Base-by-base conservation (phyloP, 2,888 invertebrate genomes). In the Podabrus alpinus region DNA sequence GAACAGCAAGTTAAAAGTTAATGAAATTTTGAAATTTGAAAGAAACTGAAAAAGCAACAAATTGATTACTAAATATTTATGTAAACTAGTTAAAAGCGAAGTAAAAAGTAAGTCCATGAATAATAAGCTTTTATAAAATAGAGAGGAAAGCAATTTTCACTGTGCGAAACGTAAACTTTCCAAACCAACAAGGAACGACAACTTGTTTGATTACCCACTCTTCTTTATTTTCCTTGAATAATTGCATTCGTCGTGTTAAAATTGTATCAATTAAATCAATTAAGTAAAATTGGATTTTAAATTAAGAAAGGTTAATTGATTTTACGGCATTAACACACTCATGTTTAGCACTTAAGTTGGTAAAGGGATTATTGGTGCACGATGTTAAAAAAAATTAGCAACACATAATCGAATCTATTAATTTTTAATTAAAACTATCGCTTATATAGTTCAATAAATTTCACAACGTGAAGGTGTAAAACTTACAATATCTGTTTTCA, bases 31-130 rank as follows among this genome's bases (percentile, higher is more conserved):
- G 79, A 75, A 78, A 82, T 74, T 82, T 81, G 79, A 75, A 79
- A 82, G 68, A 77, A 77, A 72, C 69, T 76, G 77, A 81, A 81
- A 81, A 83, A 83, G 45, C 45, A 45, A 13, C 81, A 82, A 83
- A 84, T 84, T 83, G 83, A 82, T 82, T 81, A 84, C 83, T 83
- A 84, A 84, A 83, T 82, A 83, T 84, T 83, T 81, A 84, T 79
- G 75, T 75, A 72, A 78, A 77, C 77, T 73, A 80, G 81, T 79
- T 80, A 79, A 81, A 80, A 80, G 79, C 73, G 76, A 76, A 80
- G 80, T 82, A 82, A 83, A 81, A 82, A 83, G 81, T 83, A 79
- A 80, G 79, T 79, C 79, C 79, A 81, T 80, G 82, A 82, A 82
- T 83, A 82, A 80, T 82, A 77, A 77, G 45, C 45, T 45, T 76